These are phyloP conservation scores for Lepidostoma basale DNA, from an alignment of 1,140 invertebrate species.

Conservation along the genomic window DNA sequence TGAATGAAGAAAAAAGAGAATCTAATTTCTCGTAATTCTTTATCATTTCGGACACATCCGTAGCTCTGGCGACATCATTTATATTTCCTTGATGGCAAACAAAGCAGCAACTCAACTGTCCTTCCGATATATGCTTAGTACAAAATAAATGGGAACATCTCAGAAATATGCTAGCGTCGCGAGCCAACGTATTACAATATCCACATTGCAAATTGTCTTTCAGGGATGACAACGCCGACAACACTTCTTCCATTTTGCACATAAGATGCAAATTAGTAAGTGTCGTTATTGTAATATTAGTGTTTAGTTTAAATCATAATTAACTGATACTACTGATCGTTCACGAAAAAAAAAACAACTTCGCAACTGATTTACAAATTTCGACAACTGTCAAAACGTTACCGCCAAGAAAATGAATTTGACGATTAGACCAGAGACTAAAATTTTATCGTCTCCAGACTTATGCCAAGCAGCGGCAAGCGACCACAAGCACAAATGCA, in stretches of 20 bases:
- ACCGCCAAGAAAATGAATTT: too few relatives aligned
- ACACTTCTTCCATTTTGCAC: conserved; percentile 17
- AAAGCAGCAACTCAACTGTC: conserved; percentile 49
- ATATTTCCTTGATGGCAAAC: conserved; percentile 47
- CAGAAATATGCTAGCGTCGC: conserved; percentile 52
- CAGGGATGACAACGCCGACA: conserved; percentile 42
- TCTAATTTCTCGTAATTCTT: conserved; percentile 3
- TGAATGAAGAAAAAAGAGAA: background rate
- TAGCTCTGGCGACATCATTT: conserved; percentile 22
- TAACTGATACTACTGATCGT: too few relatives aligned
- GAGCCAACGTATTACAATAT: conserved; percentile 51
- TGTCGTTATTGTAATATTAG: background rate
- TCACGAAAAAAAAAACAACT: too few relatives aligned
- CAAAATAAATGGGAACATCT: conserved; percentile 56
- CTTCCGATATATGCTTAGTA: conserved; percentile 48
- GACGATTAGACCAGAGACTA: too few relatives aligned
- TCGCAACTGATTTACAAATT: too few relatives aligned
- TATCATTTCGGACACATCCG: background rate
- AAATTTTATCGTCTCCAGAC: too few relatives aligned
- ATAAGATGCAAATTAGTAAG: background rate
- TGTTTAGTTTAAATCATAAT: too few relatives aligned
- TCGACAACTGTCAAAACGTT: too few relatives aligned
- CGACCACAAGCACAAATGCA: too few relatives aligned
- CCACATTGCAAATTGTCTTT: conserved; percentile 53
- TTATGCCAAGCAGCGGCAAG: too few relatives aligned